Conservation (phyloP, 2,888 invertebrate species). For the Aleiodes leptofemur region DNA sequence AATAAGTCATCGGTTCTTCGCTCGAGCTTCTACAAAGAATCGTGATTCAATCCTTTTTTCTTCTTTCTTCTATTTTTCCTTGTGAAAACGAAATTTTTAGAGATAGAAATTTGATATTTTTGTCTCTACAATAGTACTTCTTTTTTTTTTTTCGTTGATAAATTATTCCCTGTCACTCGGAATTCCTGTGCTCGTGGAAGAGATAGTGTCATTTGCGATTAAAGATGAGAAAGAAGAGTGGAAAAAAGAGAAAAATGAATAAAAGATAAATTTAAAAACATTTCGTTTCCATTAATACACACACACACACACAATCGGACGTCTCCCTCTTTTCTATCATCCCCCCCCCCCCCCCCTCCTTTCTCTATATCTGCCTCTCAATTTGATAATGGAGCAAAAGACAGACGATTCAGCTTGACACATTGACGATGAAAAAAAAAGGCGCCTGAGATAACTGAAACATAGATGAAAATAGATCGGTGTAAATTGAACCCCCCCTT, state of each 20-base stretch:
- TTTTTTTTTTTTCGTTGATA: constrained; percentile 8
- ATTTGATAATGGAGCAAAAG: too few relatives aligned
- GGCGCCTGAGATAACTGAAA: too few relatives aligned
- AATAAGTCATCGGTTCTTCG: neutral
- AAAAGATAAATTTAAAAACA: neutral
- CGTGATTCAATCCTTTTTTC: too few relatives aligned
- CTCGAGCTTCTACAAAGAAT: neutral
- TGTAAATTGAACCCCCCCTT: too few relatives aligned
- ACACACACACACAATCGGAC: neutral
- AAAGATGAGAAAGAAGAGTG: neutral
- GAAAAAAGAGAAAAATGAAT: neutral
- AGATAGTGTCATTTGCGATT: constrained; percentile 8
- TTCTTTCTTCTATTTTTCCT: neutral
- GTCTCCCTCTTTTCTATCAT: neutral
- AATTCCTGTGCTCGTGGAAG: constrained; percentile 8
- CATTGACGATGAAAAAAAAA: too few relatives aligned
- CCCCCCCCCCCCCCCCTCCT: too few relatives aligned
- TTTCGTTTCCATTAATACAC: neutral
- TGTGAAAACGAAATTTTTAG: neutral
- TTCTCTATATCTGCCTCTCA: too few relatives aligned
- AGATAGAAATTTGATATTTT: too few relatives aligned
- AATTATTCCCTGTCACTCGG: constrained; percentile 10
- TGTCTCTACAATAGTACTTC: neutral
- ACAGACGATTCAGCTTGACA: too few relatives aligned
- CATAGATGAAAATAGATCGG: too few relatives aligned